These are phyloP conservation scores for Diplazon laetatorius DNA, from an alignment of 2,888 invertebrate species.

Conservation along the genomic window DNA sequence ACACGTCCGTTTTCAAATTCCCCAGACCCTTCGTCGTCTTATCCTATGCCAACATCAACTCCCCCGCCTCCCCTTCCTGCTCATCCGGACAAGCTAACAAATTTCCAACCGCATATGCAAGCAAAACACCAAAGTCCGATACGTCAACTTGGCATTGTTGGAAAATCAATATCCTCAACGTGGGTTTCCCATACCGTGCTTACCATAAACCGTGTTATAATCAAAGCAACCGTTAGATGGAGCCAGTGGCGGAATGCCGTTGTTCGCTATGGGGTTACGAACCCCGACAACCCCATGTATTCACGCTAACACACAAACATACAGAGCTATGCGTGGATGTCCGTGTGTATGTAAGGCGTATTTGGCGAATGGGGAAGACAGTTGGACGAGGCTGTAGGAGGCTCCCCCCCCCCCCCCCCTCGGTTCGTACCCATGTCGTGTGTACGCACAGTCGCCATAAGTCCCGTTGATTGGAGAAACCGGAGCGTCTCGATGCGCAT, in stretches of 20 bases:
- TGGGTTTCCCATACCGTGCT: neutral
- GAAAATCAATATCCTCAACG: constrained; percentile 1
- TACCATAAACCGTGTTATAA: constrained; percentile 24
- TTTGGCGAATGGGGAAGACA: constrained; percentile 4
- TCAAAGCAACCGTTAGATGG: neutral
- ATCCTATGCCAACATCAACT: neutral
- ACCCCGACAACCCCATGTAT: neutral
- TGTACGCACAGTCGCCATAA: constrained; percentile 3
- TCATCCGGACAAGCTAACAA: constrained; percentile 4
- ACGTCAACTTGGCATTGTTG: constrained; percentile 6
- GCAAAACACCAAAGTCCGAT: constrained; percentile 6
- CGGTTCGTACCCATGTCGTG: neutral
- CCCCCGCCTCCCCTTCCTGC: too few relatives aligned
- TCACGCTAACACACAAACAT: too few relatives aligned
- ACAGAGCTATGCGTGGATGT: too few relatives aligned
- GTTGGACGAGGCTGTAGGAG: neutral
- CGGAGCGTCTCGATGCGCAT: neutral
- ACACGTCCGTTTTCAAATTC: too few relatives aligned
- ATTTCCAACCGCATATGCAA: neutral
- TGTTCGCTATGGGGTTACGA: neutral
- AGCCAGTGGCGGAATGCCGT: neutral
- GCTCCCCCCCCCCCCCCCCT: neutral
- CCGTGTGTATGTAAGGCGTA: too few relatives aligned
- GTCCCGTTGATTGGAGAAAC: constrained; percentile 47
- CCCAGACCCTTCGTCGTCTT: neutral